These are phyloP conservation scores for Portunus trituberculatus DNA, from an alignment of 1,140 invertebrate genomes.

Conservation along the genomic window DNA sequence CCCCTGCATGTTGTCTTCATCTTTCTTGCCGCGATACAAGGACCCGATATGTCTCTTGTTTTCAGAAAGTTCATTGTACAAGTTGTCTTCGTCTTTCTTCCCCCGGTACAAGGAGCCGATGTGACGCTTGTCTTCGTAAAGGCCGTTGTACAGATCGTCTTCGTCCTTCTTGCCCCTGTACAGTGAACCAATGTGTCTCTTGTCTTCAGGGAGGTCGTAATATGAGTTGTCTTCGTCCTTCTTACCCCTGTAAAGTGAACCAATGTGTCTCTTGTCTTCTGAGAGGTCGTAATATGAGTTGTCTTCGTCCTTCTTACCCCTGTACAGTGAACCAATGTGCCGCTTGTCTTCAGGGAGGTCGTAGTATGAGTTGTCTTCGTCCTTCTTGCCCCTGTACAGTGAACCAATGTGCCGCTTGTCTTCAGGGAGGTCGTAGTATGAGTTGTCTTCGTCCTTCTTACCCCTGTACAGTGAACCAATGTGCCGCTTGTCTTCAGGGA, in stretches of 20 bases:
- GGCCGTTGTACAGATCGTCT: not conserved
- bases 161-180: not conserved
- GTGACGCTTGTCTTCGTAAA: conserved; percentile 39
- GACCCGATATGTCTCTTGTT: conserved; percentile 45
- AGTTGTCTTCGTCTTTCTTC: not conserved
- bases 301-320: conserved; percentile 5
- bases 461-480: conserved; percentile 2
- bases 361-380: not conserved
- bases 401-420: conserved; percentile 25
- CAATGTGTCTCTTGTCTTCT: conserved; percentile 40
- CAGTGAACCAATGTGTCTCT: conserved; percentile 35
- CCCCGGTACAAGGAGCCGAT: not conserved
- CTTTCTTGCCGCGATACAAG: not conserved
- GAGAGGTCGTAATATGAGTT: not conserved
- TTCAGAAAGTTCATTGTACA: not conserved
- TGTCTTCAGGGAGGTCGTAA: not conserved
- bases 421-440: not conserved
- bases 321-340: not conserved
- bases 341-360: not conserved
- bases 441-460: not conserved
- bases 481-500: conserved; percentile 32
- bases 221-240: not conserved
- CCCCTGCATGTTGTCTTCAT: not conserved
- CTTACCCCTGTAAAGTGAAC: not conserved
- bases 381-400: not conserved